These are phyloP conservation scores for Parasteatoda lunata DNA, from an alignment of 2,888 invertebrate genomes.

Conservation along the genomic window DNA sequence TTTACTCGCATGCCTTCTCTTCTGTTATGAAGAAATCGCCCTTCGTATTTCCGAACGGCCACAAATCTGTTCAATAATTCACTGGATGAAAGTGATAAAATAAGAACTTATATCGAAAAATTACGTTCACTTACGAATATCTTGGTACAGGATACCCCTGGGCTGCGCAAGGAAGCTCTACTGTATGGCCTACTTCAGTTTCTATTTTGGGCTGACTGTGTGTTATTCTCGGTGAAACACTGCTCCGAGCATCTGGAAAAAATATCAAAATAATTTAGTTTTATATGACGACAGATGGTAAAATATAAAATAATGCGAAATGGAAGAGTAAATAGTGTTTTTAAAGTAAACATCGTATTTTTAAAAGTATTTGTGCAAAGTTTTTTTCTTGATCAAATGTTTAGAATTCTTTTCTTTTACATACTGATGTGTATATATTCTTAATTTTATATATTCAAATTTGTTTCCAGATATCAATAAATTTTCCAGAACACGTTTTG, in stretches of 20 bases:
- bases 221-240: constrained; percentile 69
- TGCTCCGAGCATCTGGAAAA: constrained; percentile 67
- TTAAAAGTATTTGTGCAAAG: neutral
- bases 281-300: neutral
- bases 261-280: neutral
- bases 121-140: constrained; percentile 73
- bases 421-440: too few relatives aligned
- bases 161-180: constrained; percentile 81
- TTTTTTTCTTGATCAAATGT: neutral
- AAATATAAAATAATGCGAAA: neutral
- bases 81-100: constrained; percentile 63
- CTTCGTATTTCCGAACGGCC: constrained; percentile 36
- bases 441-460: too few relatives aligned
- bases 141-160: constrained; percentile 84
- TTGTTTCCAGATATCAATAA: too few relatives aligned
- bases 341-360: neutral
- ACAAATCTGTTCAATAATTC: constrained; percentile 64
- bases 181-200: constrained; percentile 74
- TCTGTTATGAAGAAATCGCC: constrained; percentile 27
- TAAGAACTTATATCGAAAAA: constrained; percentile 65
- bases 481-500: too few relatives aligned
- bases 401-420: too few relatives aligned
- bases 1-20: constrained; percentile 11
- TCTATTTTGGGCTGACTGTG: constrained; percentile 68
- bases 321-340: neutral